Conservation (phyloP, 2,797 vertebrate species). For the Crenuchus spilurus region DNA sequence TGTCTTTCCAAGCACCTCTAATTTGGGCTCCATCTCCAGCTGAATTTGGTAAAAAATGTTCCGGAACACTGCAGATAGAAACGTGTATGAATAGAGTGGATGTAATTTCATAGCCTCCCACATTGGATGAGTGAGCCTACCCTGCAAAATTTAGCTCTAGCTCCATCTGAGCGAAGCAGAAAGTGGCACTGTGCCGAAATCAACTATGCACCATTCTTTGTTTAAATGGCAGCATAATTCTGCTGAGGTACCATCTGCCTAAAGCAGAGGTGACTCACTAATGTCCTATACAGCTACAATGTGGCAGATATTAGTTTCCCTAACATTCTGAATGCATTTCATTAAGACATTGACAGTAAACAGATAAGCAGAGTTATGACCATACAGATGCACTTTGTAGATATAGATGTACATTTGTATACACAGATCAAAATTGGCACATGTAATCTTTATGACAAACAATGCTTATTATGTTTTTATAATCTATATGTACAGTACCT, state of each 20-base stretch:
- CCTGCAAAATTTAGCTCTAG: constrained; percentile 5
- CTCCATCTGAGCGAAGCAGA: not conserved
- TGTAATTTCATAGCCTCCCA: constrained; percentile 14
- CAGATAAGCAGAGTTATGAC: not conserved
- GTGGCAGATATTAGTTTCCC: not conserved
- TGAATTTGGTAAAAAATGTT: not conserved
- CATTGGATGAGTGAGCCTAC: not conserved
- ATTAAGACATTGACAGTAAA: not conserved
- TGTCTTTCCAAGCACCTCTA: constrained; percentile 2
- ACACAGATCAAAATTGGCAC: no score
- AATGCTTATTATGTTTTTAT: no score
- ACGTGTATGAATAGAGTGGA: constrained; percentile 10
- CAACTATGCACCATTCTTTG: not conserved
- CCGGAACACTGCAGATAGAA: not conserved
- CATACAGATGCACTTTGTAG: no score
- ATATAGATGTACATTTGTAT: no score
- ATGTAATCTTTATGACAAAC: no score
- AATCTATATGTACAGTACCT: no score
- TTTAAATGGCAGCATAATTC: not conserved
- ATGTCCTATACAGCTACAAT: not conserved
- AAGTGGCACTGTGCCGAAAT: not conserved
- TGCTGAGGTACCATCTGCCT: constrained; percentile 4
- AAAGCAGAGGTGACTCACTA: not conserved
- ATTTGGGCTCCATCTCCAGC: not conserved
- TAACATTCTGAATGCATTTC: not conserved